These are phyloP conservation scores for Manis crassicaudata DNA, from an alignment of 2,797 vertebrate genomes.

Conservation along the genomic window DNA sequence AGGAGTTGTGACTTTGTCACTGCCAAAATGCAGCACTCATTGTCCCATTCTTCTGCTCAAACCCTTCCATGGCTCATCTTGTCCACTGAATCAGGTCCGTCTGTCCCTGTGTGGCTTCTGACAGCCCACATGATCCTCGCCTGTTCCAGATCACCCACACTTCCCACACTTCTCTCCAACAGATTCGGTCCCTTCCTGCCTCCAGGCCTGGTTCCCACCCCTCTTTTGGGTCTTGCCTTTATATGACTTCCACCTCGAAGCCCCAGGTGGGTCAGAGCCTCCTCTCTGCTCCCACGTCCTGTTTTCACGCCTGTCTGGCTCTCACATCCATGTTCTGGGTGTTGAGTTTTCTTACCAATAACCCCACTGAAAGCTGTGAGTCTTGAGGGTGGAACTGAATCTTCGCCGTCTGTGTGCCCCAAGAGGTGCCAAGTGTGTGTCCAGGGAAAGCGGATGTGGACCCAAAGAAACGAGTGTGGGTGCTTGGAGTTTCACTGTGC, in stretches of 20 bases:
- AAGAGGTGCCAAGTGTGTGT: neutral
- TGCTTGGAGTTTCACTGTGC: neutral
- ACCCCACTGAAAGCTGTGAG: neutral
- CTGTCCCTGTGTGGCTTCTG: neutral
- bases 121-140: neutral
- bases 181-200: neutral
- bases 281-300: neutral
- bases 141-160: too few species aligned
- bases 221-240: too few species aligned
- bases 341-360: too few species aligned
- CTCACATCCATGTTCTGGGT: neutral
- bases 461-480: neutral
- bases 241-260: neutral
- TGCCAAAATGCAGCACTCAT: neutral
- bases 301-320: neutral
- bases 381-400: neutral
- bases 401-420: neutral
- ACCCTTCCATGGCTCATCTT: neutral
- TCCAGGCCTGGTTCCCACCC: too few species aligned
- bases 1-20: neutral
- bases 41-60: neutral
- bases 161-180: neutral
- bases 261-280: neutral
- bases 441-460: neutral
- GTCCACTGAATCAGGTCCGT: neutral